A percentile compares a stretch with the other conserved stretches of the same genome.
phyloP scores from a whole-genome alignment of 2,797 vertebrate genomes.

The Eospalax fontanierii region DNA sequence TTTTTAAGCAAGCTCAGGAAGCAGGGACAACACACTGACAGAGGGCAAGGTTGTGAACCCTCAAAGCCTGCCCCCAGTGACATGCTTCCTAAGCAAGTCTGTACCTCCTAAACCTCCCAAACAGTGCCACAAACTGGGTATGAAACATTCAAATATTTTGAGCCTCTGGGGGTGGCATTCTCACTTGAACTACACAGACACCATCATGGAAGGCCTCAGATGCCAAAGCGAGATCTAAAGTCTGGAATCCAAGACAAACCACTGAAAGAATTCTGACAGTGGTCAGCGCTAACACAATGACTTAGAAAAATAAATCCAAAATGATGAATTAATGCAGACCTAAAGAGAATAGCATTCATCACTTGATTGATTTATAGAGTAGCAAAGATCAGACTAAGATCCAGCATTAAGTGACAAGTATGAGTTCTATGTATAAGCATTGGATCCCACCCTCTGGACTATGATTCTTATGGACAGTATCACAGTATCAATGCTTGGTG shows the following conservation, averaged over 20 bases:
- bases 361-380: background rate
- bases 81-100: too few species aligned
- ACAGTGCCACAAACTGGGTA: too few species aligned
- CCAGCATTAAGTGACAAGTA: background rate
- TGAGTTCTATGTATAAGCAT: background rate
- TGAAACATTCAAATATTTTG: too few species aligned
- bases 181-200: background rate
- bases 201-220: background rate
- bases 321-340: background rate
- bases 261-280: background rate
- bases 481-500: background rate
- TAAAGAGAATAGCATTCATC: background rate
- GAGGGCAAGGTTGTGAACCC: too few species aligned
- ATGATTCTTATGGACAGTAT: background rate
- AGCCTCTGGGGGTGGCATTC: too few species aligned
- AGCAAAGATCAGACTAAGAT: background rate
- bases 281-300: background rate
- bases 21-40: too few species aligned
- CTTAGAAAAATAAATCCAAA: constrained; percentile 7
- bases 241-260: background rate
- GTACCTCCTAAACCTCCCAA: too few species aligned
- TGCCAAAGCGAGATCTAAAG: background rate
- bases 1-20: too few species aligned
- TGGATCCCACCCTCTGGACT: background rate
- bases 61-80: too few species aligned